phyloP scores from a whole-genome alignment of 2,113 vertebrate species.

The Ascaphus truei region DNA sequence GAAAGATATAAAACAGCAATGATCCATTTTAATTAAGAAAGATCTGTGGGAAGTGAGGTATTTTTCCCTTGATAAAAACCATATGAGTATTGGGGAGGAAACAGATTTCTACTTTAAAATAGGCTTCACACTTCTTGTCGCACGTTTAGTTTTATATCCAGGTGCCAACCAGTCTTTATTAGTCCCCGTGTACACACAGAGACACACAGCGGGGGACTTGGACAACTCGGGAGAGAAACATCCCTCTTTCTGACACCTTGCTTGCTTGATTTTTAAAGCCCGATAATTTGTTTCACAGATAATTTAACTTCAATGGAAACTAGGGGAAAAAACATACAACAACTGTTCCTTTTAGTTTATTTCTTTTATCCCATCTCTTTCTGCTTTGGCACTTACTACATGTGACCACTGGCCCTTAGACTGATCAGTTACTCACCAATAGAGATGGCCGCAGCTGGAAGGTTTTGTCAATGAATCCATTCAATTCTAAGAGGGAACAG shows the following conservation, averaged over 20 bases:
- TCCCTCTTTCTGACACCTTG: too few relatives aligned
- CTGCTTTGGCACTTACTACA: too few relatives aligned
- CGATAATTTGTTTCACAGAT: too few relatives aligned
- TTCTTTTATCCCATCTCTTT: too few relatives aligned
- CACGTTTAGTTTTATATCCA: not conserved
- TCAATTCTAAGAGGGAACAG: conserved; percentile 29
- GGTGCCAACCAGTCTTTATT: not conserved
- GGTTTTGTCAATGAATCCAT: conserved; percentile 30
- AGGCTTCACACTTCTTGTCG: not conserved
- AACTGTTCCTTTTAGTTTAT: too few relatives aligned
- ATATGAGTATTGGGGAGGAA: conserved; percentile 16
- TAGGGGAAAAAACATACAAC: too few relatives aligned
- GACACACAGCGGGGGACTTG: not conserved
- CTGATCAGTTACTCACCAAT: conserved; percentile 6
- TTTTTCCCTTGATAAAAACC: not conserved
- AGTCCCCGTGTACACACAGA: not conserved
- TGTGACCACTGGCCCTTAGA: not conserved
- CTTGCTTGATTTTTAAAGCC: too few relatives aligned
- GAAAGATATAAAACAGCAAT: not conserved
- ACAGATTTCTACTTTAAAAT: not conserved
- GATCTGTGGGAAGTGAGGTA: not conserved
- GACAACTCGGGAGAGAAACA: too few relatives aligned
- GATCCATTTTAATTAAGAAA: conserved; percentile 37
- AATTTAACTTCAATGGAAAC: too few relatives aligned
- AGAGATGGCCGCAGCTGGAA: not conserved